phyloP scores from a whole-genome alignment of 2,797 vertebrate species.

The Sebastes goodei region DNA sequence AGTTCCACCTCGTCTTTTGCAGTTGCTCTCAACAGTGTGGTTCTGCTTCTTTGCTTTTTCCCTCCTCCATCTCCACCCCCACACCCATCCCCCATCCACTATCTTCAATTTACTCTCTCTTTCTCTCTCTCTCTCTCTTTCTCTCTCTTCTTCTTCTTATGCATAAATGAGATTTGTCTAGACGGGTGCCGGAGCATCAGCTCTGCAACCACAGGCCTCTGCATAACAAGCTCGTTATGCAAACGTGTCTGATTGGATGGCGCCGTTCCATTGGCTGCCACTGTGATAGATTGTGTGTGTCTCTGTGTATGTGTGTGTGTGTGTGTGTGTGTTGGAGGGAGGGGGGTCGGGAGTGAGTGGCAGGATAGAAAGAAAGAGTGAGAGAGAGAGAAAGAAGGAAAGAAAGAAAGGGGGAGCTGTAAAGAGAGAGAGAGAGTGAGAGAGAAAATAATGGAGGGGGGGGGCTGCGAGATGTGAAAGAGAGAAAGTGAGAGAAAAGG shows the following conservation, averaged over 20 bases:
- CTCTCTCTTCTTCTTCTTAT: slow-evolving; percentile 61
- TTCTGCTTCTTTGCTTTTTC: slow-evolving; percentile 61
- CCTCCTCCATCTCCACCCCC: slow-evolving; percentile 56
- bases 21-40: slow-evolving; percentile 51
- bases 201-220: slow-evolving; percentile 83
- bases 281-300: slow-evolving; percentile 59
- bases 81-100: slow-evolving; percentile 65
- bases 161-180: slow-evolving; percentile 88
- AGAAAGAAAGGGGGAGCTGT: slow-evolving; percentile 24
- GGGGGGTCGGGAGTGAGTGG: slow-evolving; percentile 5
- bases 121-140: slow-evolving; percentile 9
- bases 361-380: slow-evolving; percentile 51
- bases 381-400: slow-evolving; percentile 27
- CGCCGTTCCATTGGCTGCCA: slow-evolving; percentile 82
- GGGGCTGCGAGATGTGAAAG: slow-evolving; percentile 41
- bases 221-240: slow-evolving; percentile 88
- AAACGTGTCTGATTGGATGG: slow-evolving; percentile 87
- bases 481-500: slow-evolving; percentile 58
- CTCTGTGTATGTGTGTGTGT: neutral
- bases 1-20: slow-evolving; percentile 49
- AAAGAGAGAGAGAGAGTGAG: slow-evolving; percentile 32
- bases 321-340: neutral
- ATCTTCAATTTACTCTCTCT: slow-evolving; percentile 62
- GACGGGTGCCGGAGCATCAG: slow-evolving; percentile 80
- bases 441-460: slow-evolving; percentile 45